Evolutionary conservation across 2,888 invertebrate genomes (phyloP).

Genomic region (Caenorhabditis afra): DNA sequence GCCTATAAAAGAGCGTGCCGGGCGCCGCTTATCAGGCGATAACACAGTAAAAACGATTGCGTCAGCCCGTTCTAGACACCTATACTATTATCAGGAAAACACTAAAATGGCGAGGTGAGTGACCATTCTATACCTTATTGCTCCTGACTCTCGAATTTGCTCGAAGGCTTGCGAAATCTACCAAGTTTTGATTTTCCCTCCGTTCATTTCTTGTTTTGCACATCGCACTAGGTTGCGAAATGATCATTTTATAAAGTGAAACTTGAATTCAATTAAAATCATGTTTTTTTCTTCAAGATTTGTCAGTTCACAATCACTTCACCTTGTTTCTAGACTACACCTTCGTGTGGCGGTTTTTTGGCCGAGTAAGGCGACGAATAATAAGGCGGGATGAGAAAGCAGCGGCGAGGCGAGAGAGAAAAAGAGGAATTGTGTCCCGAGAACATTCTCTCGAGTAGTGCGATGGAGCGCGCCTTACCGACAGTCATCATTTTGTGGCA

Average conservation of each 20-base stretch:
- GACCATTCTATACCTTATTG: too few relatives aligned
- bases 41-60: too few relatives aligned
- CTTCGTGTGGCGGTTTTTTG: slow-evolving; percentile 15
- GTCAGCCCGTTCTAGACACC: too few relatives aligned
- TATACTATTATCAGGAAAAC: too few relatives aligned
- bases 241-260: slow-evolving; percentile 12
- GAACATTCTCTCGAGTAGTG: slow-evolving; percentile 49
- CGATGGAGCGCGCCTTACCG: slow-evolving; percentile 49
- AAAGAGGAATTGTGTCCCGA: slow-evolving; percentile 26
- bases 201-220: too few relatives aligned
- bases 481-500: slow-evolving; percentile 36
- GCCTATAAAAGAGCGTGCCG: slow-evolving; percentile 35
- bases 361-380: neutral
- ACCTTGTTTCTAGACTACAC: neutral
- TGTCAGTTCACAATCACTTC: neutral
- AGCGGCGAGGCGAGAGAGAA: slow-evolving; percentile 24
- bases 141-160: too few relatives aligned
- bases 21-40: slow-evolving; percentile 21
- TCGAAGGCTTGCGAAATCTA: too few relatives aligned
- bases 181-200: too few relatives aligned
- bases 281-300: slow-evolving; percentile 12
- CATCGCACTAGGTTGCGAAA: slow-evolving; percentile 15
- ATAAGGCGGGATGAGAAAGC: slow-evolving; percentile 17
- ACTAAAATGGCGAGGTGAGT: too few relatives aligned
- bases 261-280: slow-evolving; percentile 34